Percentiles rank a stretch among this genome's conserved stretches.
These are phyloP conservation scores for Drosophila kepulauana DNA, from an alignment of 1,140 invertebrate species.

Conservation along the genomic window DNA sequence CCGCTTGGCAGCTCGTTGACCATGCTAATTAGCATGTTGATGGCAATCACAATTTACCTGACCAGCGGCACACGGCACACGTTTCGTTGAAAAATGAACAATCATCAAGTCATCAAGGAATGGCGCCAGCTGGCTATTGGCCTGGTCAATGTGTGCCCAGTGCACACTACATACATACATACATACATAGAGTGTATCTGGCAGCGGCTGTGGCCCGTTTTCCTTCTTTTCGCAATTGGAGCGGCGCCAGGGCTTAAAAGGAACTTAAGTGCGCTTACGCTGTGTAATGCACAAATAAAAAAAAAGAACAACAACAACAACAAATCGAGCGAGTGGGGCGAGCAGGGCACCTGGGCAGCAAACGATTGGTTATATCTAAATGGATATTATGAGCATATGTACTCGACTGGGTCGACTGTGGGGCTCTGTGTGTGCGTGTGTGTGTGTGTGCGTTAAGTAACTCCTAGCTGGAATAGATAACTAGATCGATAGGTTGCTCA, in stretches of 20 bases:
- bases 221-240: constrained; percentile 79
- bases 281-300: constrained; percentile 81
- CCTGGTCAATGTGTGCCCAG: constrained; percentile 16
- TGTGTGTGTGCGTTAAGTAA: constrained; percentile 45
- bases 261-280: constrained; percentile 76
- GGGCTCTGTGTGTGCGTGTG: constrained; percentile 2
- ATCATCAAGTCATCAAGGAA: constrained; percentile 45
- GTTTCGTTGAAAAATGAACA: constrained; percentile 33
- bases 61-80: constrained; percentile 14
- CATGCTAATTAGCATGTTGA: constrained; percentile 20
- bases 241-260: constrained; percentile 76
- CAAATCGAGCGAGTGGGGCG: constrained; percentile 4
- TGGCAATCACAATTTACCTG: constrained; percentile 16
- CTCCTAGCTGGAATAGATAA: constrained; percentile 68
- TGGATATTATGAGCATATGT: constrained; percentile 77
- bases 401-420: constrained; percentile 17
- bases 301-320: constrained; percentile 29
- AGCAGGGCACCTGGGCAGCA: constrained; percentile 33
- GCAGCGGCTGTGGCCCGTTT: constrained; percentile 36
- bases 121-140: constrained; percentile 56
- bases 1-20: background rate
- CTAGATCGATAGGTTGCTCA: constrained; percentile 68
- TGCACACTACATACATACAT: too few species aligned
- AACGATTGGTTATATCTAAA: constrained; percentile 74
- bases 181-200: constrained; percentile 9